Evolutionary conservation across 2,888 invertebrate species (phyloP), one percentile per base, ranked within the genome.

Genomic region (Hemistola chrysoprasaria): DNA sequence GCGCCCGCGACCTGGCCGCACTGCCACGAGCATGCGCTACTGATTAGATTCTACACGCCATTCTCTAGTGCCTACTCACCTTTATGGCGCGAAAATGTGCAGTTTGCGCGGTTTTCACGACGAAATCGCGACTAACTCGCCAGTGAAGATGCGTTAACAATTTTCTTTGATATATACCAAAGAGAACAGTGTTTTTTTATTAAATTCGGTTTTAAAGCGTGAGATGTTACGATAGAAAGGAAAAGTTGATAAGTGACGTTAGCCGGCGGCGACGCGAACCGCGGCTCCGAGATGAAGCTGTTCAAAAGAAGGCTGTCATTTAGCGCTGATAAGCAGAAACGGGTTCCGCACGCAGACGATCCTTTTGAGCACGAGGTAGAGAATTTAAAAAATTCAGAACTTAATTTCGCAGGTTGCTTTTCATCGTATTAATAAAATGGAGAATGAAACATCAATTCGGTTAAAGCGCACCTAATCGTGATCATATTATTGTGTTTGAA

Each of bases 271-370:
- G 59, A 54, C 62, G 56, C 58, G 61, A 50, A 50, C 60, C 57
- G 53, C 61, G 55, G 53, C 57, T 53, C 50, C 59, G 66, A 77
- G 72, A 88, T 88, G 87, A 88, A 87, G 77, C 73, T 88, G 74
- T 88, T 88, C 79, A 88, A 81, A 79, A 81, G 87, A 73, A 86
- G 81, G 71, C 73, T 86, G 71, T 87, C 86, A 60, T 81, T 86
- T 75, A 83, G 79, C 63, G 70, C 78, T 70, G 88, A 87, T 78
- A 88, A 88, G 82, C 83, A 82, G 68, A 86, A 85, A 84, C 85
- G 72, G 59, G 78, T 74, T 76, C 67, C 79, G 47, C 73, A 65
- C 53, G 65, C 73, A 54, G 82, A 83, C 62, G 88, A 87, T 71
- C 84, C 88, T 67, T 87, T 87, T 77, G 81, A 81, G 59, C 72